Percentiles rank a stretch among this genome's conserved stretches.
Evolutionary conservation across 1,140 invertebrate genomes (phyloP).

Genomic region (Heliconius nattereri): DNA sequence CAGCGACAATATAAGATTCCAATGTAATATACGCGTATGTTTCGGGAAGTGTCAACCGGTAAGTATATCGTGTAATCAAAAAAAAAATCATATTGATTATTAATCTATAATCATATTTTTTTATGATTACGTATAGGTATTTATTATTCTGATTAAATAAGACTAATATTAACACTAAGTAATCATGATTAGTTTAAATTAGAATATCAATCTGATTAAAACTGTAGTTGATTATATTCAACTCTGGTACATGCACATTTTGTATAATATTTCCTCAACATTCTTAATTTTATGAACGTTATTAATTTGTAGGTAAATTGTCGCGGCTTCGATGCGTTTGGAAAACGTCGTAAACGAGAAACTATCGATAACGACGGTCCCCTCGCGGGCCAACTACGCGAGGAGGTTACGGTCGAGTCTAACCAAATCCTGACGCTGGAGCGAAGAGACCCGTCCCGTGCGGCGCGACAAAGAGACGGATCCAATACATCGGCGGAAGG

Average conservation of each 20-base stretch:
- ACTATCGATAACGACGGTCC: slow-evolving; percentile 83
- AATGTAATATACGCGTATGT: slow-evolving; percentile 97
- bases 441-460: slow-evolving; percentile 85
- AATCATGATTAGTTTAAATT: no score
- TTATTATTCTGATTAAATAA: no score
- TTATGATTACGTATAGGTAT: no score
- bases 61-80: slow-evolving; percentile 57
- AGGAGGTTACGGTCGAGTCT: slow-evolving; percentile 96
- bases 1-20: slow-evolving; percentile 96
- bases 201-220: no score
- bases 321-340: slow-evolving; percentile 93
- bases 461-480: slow-evolving; percentile 80
- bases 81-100: no score
- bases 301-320: slow-evolving; percentile 90
- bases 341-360: slow-evolving; percentile 88
- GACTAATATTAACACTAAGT: no score
- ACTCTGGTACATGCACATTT: not conserved
- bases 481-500: slow-evolving; percentile 81
- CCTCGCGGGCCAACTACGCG: slow-evolving; percentile 90
- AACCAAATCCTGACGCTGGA: slow-evolving; percentile 95
- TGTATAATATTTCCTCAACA: not conserved
- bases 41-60: slow-evolving; percentile 97
- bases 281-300: slow-evolving; percentile 20
- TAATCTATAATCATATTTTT: no score
- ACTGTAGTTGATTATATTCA: no score